Evolutionary conservation across 2,113 vertebrate species (phyloP).

Genomic region (Crotalus viridis): DNA sequence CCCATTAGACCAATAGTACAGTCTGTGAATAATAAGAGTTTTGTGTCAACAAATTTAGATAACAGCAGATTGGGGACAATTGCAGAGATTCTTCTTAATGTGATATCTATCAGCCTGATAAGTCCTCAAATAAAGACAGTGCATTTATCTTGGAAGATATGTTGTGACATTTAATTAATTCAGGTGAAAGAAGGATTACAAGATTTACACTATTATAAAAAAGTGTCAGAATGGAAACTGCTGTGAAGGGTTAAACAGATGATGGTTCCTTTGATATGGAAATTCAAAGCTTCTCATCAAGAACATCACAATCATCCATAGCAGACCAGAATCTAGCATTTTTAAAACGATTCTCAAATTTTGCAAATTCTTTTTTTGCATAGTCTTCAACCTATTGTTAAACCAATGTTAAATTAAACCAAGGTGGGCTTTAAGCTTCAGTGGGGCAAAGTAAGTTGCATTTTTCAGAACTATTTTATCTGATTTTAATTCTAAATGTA

Average conservation of each 20-base stretch:
- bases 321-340: background rate
- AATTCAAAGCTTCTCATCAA: background rate
- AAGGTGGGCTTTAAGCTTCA: background rate
- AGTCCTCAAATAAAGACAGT: background rate
- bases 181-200: background rate
- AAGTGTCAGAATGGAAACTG: background rate
- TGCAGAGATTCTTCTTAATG: background rate
- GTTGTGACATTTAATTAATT: background rate
- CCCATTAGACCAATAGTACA: background rate
- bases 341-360: background rate
- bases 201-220: background rate
- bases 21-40: background rate
- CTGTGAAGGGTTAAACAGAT: background rate
- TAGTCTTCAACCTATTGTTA: background rate
- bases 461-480: background rate
- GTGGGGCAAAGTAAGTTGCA: background rate
- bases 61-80: background rate
- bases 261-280: background rate
- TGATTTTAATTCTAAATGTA: background rate
- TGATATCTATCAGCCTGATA: background rate
- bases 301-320: background rate
- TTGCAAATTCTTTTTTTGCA: background rate
- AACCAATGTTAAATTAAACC: background rate
- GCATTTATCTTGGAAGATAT: background rate
- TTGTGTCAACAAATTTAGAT: background rate